These are phyloP conservation scores for Buathra laborator DNA, from an alignment of 2,888 invertebrate genomes.

Conservation along the genomic window DNA sequence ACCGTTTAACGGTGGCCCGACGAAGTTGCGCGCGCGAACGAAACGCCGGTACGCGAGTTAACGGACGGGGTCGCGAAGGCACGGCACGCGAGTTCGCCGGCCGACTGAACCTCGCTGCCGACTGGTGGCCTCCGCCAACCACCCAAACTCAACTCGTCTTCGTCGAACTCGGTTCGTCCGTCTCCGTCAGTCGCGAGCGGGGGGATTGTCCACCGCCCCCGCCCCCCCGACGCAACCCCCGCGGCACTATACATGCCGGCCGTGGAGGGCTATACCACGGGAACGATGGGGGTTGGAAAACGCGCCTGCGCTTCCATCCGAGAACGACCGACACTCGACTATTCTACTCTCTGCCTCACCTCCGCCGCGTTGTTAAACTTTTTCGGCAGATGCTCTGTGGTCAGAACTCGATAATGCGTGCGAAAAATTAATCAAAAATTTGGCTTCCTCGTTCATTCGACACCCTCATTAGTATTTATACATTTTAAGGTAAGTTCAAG, in stretches of 20 bases:
- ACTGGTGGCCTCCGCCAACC: constrained; percentile 75
- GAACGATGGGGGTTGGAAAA: constrained; percentile 48
- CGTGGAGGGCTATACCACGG: constrained; percentile 48
- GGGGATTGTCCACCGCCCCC: constrained; percentile 62
- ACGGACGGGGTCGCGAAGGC: constrained; percentile 74
- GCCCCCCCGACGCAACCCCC: constrained; percentile 46
- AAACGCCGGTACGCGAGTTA: constrained; percentile 46
- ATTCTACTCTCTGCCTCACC: constrained; percentile 20
- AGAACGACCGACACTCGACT: constrained; percentile 34
- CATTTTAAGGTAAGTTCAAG: not conserved
- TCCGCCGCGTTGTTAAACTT: constrained; percentile 37
- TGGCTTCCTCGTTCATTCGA: no score
- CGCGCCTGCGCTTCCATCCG: constrained; percentile 56
- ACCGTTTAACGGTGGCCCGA: not conserved
- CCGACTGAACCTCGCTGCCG: constrained; percentile 83
- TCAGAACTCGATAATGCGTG: not conserved
- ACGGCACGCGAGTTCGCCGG: constrained; percentile 85
- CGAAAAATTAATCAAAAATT: not conserved
- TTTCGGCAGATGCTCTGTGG: not conserved
- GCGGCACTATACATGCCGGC: constrained; percentile 42
- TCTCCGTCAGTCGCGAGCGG: constrained; percentile 67
- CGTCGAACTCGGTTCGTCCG: constrained; percentile 77
- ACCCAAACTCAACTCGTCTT: constrained; percentile 74
- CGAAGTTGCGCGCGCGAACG: constrained; percentile 40
- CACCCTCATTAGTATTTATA: not conserved